Evolutionary conservation across 2,113 vertebrate genomes (phyloP).

Genomic region (Poicephalus meyeri): DNA sequence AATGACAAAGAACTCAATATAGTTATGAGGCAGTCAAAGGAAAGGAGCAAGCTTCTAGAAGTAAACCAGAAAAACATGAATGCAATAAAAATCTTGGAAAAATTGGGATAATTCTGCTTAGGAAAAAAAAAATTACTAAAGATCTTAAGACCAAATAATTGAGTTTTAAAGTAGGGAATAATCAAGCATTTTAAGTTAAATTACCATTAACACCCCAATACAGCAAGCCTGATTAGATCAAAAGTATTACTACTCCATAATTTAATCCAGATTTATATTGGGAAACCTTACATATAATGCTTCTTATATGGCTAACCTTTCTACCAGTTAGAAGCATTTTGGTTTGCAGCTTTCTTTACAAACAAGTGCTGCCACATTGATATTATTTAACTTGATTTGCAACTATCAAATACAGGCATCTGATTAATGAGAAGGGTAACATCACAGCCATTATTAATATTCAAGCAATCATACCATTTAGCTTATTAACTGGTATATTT

Average conservation of each 20-base stretch:
- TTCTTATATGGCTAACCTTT: not conserved
- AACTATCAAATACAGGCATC: not conserved
- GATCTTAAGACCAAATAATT: not conserved
- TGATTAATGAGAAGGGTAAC: not conserved
- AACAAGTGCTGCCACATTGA: not conserved
- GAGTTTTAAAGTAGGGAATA: not conserved
- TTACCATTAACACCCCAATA: not conserved
- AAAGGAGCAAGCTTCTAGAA: not conserved
- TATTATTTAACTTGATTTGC: not conserved
- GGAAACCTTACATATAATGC: not conserved
- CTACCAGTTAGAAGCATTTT: not conserved
- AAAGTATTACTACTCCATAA: not conserved
- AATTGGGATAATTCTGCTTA: not conserved
- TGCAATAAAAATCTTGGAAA: not conserved
- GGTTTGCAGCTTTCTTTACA: not conserved
- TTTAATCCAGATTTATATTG: not conserved
- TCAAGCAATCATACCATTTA: not conserved
- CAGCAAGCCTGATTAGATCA: not conserved
- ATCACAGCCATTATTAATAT: not conserved
- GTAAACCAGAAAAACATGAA: not conserved
- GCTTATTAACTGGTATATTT: not conserved
- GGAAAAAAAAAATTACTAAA: not conserved
- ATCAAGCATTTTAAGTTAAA: not conserved
- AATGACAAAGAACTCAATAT: not conserved
- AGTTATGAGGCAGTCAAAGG: not conserved